phyloP scores from a whole-genome alignment of 2,797 vertebrate species.

The Remorina albescens region DNA sequence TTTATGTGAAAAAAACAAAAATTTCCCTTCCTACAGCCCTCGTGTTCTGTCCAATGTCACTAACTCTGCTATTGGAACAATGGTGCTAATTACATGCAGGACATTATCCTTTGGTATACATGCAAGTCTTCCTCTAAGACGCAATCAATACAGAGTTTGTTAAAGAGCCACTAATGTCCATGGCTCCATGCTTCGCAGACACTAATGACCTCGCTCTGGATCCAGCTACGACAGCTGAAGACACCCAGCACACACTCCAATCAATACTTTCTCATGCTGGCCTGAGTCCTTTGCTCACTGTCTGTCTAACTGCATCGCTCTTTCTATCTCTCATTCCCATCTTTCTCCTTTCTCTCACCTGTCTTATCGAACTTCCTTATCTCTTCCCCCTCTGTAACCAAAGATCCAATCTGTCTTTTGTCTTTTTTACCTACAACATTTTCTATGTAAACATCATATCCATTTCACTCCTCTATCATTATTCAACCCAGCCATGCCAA shows the following conservation, averaged over 20 bases:
- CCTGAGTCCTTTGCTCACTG: slow-evolving; percentile 41
- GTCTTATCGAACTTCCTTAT: slow-evolving; percentile 57
- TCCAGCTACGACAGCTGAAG: slow-evolving; percentile 77
- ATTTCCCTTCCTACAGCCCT: slow-evolving; percentile 10
- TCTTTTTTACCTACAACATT: slow-evolving; percentile 51
- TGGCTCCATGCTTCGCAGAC: slow-evolving; percentile 75
- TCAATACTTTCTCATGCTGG: slow-evolving; percentile 73
- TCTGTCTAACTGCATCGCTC: slow-evolving; percentile 34
- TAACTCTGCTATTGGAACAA: slow-evolving; percentile 36
- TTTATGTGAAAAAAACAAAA: slow-evolving; percentile 24
- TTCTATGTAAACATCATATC: slow-evolving; percentile 41
- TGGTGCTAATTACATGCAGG: slow-evolving; percentile 78
- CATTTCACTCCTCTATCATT: slow-evolving; percentile 46
- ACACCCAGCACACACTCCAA: slow-evolving; percentile 69
- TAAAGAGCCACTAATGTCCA: slow-evolving; percentile 82
- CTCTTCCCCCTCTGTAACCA: slow-evolving; percentile 38
- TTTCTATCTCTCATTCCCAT: slow-evolving; percentile 52
- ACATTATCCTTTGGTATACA: slow-evolving; percentile 68
- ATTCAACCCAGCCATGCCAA: slow-evolving; percentile 67
- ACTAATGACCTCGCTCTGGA: slow-evolving; percentile 74
- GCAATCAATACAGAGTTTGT: slow-evolving; percentile 83
- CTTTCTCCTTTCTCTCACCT: slow-evolving; percentile 57
- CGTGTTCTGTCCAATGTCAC: slow-evolving; percentile 47
- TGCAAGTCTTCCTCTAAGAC: slow-evolving; percentile 70
- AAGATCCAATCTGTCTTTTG: slow-evolving; percentile 51